Evolutionary conservation across 2,888 invertebrate species (phyloP).

Genomic region (Aspidiotus rigidus): DNA sequence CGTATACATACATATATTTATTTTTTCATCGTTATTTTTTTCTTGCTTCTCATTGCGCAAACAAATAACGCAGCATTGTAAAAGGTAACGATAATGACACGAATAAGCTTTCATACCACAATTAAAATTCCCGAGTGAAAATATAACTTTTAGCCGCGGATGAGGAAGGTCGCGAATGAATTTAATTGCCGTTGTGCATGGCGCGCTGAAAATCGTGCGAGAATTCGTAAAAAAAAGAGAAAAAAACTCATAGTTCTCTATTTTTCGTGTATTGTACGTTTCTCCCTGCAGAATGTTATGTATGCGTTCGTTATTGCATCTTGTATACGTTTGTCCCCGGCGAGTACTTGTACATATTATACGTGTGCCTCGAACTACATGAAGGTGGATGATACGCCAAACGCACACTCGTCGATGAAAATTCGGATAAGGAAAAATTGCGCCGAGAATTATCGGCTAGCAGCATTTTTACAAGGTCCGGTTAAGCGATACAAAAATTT

Average conservation of each 20-base stretch:
- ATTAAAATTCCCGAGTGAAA: slow-evolving; percentile 30
- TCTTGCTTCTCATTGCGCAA: not conserved
- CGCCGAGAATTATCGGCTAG: slow-evolving; percentile 16
- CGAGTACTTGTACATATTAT: not conserved
- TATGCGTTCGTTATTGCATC: not conserved
- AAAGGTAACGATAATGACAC: slow-evolving; percentile 27
- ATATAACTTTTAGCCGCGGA: slow-evolving; percentile 21
- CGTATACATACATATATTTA: not conserved
- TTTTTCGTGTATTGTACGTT: slow-evolving; percentile 16
- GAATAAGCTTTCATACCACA: slow-evolving; percentile 31
- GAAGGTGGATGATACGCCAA: not conserved
- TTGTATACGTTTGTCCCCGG: not conserved
- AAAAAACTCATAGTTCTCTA: slow-evolving; percentile 19
- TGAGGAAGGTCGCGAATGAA: slow-evolving; percentile 22
- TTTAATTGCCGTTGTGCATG: slow-evolving; percentile 26
- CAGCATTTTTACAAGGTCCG: slow-evolving; percentile 9
- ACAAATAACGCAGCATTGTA: not conserved
- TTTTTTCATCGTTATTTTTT: slow-evolving; percentile 10
- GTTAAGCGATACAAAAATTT: slow-evolving; percentile 13
- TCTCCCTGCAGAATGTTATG: not conserved
- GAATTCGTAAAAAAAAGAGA: slow-evolving; percentile 30
- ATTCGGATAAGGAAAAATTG: slow-evolving; percentile 32
- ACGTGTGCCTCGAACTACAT: not conserved
- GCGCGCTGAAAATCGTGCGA: slow-evolving; percentile 27
- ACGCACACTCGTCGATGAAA: slow-evolving; percentile 31